Evolutionary conservation across 2,888 invertebrate genomes (phyloP).

Genomic region (Nycteola revayana): DNA sequence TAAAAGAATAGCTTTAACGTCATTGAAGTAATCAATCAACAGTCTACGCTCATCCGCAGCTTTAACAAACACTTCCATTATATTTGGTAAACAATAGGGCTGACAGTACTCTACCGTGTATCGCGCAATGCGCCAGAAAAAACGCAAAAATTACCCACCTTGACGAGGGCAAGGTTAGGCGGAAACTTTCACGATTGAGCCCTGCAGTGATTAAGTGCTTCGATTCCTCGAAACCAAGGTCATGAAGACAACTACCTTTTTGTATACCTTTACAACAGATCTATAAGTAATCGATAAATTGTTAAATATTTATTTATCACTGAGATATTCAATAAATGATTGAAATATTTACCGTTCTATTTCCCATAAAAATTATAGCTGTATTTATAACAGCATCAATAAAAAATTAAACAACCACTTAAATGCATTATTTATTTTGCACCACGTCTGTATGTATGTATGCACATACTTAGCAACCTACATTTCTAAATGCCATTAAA

Average conservation of each 20-base stretch:
- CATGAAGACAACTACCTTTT: too few species aligned
- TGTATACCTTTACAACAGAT: too few species aligned
- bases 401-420: too few species aligned
- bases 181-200: slow-evolving; percentile 56
- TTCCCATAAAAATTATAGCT: too few species aligned
- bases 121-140: slow-evolving; percentile 34
- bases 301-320: too few species aligned
- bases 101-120: slow-evolving; percentile 28
- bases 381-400: too few species aligned
- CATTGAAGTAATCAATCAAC: slow-evolving; percentile 24
- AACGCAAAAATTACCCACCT: slow-evolving; percentile 45
- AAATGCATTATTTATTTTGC: too few species aligned
- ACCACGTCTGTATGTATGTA: too few species aligned
- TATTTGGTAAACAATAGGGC: slow-evolving; percentile 39
- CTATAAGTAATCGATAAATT: too few species aligned
- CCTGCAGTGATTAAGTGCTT: slow-evolving; percentile 32
- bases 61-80: slow-evolving; percentile 24
- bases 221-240: background rate
- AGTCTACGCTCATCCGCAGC: slow-evolving; percentile 13
- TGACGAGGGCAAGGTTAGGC: slow-evolving; percentile 55
- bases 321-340: too few species aligned
- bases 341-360: too few species aligned
- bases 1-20: too few species aligned
- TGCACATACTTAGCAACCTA: slow-evolving; percentile 26
- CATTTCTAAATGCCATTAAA: slow-evolving; percentile 37